Evolutionary conservation across 2,888 invertebrate species (phyloP), one percentile per base, ranked within the genome.

Genomic region (Aleiodes alternator): DNA sequence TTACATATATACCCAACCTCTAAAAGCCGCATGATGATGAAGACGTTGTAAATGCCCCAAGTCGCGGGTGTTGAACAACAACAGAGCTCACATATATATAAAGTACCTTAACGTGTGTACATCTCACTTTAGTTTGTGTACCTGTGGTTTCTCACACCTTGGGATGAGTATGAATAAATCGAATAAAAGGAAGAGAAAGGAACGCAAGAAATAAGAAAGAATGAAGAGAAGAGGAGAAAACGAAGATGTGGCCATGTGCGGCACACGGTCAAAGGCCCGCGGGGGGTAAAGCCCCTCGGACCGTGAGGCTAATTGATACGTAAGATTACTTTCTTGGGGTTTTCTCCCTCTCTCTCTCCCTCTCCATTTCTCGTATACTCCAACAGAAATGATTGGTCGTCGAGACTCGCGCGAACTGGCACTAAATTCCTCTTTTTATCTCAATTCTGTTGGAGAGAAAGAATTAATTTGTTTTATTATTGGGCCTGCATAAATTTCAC

Each of bases 291-390:
- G 84, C 87, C 80, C 86, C 84, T 86, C 85, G 86, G 87, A 87
- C 87, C 86, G 87, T 86, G 87, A 85, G 87, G 87, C 89, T 89
- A 89, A 89, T 89, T 89, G 89, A 89, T 89, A 89, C 89, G 88
- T 89, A 88, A 88, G 88, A 89, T 88, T 88, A 88, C 87, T 86
- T 87, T 87, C 84, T 79, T 76, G 78, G 81, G 80, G 82, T 84
- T 80, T 57, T 48, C 71, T 43, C 69, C 53, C 61, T 43, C 61
- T 11, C 50, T 51, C 51, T 23, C 14, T 51, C 38, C 34, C 34
- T 6, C 34, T 6, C 34, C 4, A 34, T 34, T 34, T 34, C 23
- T 55, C 43, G 50, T 50, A 75, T 34, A 61, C 59, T 78, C 78
- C 80, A 43, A 43, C 81, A 81, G 73, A 84, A 84, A 87, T 86